Evolutionary conservation across 2,888 invertebrate genomes (phyloP), one percentile per base, ranked within the genome.

Genomic region (Macrosoma leucophasiata): DNA sequence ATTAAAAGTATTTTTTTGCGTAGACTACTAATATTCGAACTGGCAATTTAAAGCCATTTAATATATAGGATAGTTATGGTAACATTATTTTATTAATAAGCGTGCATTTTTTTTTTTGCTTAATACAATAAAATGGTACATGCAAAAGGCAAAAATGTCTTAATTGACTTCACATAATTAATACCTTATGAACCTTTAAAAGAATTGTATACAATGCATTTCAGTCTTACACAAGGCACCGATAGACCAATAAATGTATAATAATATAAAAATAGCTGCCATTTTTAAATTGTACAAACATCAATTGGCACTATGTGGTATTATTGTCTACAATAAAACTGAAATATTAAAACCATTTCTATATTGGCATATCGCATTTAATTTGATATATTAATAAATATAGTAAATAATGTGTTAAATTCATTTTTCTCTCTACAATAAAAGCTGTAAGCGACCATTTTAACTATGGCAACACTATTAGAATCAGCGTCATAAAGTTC

Each of bases 151-250:
- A 31, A 13, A n/a, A 20, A 9, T 14, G 31, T 33, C 29, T 29
- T 33, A 45, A 47, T 43, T 45, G 41, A 45, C 39, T 37, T 33
- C 35, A 29, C 23, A 36, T 24, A 28, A 21, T 27, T 25, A 23
- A 20, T 25, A 22, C 18, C 23, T 26, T 13, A 7, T 11, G 6
- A 13, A 18, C 29, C 4, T 35, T 31, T 30, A 34, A 24, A 34
- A 29, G 22, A 13, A 17, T 36, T 24, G 32, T 34, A 32, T 36
- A 27, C 33, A 21, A 36, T 45, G 24, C 29, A 25, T 43, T 30
- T 63, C 76, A 76, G 75, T 76, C 76, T 76, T 68, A 52, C 44
- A 51, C 53, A 74, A 77, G 78, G 78, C 78, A 78, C 78, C 66
- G 52, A 68, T 62, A 53, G 46, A 59, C 49, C 44, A 56, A 63